phyloP scores from a whole-genome alignment of 2,797 vertebrate genomes.

The Spheniscus humboldti region DNA sequence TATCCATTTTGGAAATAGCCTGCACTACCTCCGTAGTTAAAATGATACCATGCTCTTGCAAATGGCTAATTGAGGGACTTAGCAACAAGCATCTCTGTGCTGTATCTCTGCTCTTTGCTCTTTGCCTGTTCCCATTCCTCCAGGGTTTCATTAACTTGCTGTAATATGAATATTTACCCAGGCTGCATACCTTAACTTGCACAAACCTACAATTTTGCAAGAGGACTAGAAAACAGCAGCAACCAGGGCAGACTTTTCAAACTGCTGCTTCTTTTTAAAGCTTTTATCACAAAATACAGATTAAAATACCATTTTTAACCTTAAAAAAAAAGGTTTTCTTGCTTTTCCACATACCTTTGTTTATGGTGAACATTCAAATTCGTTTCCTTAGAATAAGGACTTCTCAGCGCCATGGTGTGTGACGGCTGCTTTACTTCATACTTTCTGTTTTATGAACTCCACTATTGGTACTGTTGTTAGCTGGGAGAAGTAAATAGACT shows the following conservation, averaged over 20 bases:
- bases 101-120: background rate
- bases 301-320: background rate
- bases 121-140: background rate
- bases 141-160: background rate
- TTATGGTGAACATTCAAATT: background rate
- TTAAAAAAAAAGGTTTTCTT: background rate
- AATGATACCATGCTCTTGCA: background rate
- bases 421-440: background rate
- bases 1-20: background rate
- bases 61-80: background rate
- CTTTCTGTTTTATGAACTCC: background rate
- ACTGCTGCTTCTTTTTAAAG: background rate
- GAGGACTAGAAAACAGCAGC: background rate
- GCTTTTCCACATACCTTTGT: background rate
- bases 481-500: conserved; percentile 26
- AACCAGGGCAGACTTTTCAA: background rate
- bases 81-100: background rate
- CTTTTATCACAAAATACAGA: background rate
- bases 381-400: background rate
- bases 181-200: background rate
- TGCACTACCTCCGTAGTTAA: background rate
- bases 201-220: background rate
- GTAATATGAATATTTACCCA: background rate
- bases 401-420: background rate
- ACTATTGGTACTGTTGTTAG: background rate